Evolutionary conservation across 2,888 invertebrate genomes (phyloP), one percentile per base, ranked within the genome.

Genomic region (Oscheius sp.): DNA sequence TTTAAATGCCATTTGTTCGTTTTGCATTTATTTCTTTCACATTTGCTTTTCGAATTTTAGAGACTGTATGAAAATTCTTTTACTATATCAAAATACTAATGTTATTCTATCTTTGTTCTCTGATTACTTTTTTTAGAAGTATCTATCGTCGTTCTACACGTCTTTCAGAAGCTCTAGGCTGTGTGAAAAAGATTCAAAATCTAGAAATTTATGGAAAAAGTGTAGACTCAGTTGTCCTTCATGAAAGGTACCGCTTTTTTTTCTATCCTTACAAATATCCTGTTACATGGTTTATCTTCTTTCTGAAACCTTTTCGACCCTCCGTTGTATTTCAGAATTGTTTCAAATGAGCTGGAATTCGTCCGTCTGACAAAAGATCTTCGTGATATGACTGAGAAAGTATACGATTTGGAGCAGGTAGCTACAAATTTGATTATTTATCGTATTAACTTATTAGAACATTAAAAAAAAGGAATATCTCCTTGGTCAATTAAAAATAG

Each of bases 391-490:
- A 26, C 22, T 12, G 59, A 59, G n/a, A 59, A 59, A 6, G 14
- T 59, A 41, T 41, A 59, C n/a, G 59, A 41, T 26, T 26, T 57
- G 22, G n/a, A 33, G 33, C 57, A 38, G 22, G 54, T 54, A n/a
- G n/a, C n/a, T n/a, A 51, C n/a, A 24, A 28, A 14, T 0, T 32
- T 54, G n/a, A 4, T n/a, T n/a, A 30, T 54, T 12, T 12, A 8
- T 30, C 36, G 2, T 32, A 17, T 30, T 51, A n/a, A 24, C 6
- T 36, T 56, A 38, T 20, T 33, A 56, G 56, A 59, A 59, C 28
- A 41, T 59, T 5, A 59, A 59, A 44, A 22, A 8, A n/a, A 44
- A 26, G 17, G 59, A 59, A n/a, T 44, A n/a, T 28, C 26, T 24
- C 17, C 12, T 59, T 24, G 59, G 44, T n/a, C 24, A 44, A 22